Conservation (phyloP, 2,888 invertebrate genomes). For the Xanthorhoe spadicearia region DNA sequence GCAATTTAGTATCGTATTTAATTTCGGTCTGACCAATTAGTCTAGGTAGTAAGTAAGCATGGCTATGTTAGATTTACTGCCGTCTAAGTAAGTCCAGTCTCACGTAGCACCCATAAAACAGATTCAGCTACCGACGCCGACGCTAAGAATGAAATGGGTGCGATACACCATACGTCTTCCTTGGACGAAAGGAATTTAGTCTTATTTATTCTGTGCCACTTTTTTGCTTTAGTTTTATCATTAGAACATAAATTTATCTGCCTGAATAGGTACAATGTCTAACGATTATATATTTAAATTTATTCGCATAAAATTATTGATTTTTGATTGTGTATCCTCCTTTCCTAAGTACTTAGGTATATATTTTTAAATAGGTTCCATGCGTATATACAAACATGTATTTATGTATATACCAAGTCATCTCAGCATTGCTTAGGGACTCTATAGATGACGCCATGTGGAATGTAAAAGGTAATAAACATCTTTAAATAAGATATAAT, state of each 20-base stretch:
- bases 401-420: too few relatives aligned
- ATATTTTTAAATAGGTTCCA: too few relatives aligned
- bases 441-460: too few relatives aligned
- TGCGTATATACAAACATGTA: too few relatives aligned
- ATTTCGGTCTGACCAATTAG: slow-evolving; percentile 36
- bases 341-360: too few relatives aligned
- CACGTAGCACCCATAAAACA: slow-evolving; percentile 78
- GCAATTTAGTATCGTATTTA: slow-evolving; percentile 33
- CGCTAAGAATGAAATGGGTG: slow-evolving; percentile 51
- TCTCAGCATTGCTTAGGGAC: too few relatives aligned
- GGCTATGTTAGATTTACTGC: slow-evolving; percentile 56
- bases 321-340: too few relatives aligned
- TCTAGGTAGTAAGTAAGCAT: slow-evolving; percentile 23
- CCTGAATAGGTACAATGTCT: not conserved
- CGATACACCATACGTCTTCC: slow-evolving; percentile 51
- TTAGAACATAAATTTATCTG: not conserved
- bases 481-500: too few relatives aligned
- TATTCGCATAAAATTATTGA: too few relatives aligned
- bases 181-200: slow-evolving; percentile 30
- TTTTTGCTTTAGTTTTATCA: not conserved
- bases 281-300: too few relatives aligned
- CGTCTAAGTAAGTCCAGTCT: slow-evolving; percentile 58
- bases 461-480: too few relatives aligned
- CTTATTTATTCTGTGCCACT: slow-evolving; percentile 33
- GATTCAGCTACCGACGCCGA: slow-evolving; percentile 54